phyloP scores from a whole-genome alignment of 1,140 invertebrate genomes.

The Bombus waltoni region DNA sequence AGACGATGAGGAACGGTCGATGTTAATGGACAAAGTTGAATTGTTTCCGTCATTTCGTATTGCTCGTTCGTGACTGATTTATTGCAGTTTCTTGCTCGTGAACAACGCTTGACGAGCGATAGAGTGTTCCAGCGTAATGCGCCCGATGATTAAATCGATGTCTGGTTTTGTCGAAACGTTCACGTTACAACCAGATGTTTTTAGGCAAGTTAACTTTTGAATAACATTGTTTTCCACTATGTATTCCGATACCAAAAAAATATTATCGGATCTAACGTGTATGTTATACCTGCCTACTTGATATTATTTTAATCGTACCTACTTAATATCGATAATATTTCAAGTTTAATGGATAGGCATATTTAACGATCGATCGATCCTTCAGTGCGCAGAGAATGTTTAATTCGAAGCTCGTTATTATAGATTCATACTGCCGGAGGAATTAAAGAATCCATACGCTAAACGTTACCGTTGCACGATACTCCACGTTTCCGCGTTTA shows the following conservation, averaged over 20 bases:
- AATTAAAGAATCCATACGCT: background rate
- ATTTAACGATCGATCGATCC: no score
- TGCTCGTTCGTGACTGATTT: constrained; percentile 13
- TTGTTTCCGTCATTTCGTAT: constrained; percentile 4
- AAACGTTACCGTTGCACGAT: background rate
- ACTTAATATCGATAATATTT: no score
- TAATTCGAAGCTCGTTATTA: background rate
- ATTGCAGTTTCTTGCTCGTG: background rate
- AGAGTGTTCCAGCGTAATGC: background rate
- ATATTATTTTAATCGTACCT: no score
- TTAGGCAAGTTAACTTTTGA: background rate
- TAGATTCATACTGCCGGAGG: background rate
- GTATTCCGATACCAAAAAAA: no score
- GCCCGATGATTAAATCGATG: background rate
- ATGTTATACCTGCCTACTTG: no score
- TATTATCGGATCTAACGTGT: no score
- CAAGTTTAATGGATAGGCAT: no score
- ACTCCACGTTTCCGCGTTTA: background rate
- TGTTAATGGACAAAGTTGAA: constrained; percentile 4
- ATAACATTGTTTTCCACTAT: background rate
- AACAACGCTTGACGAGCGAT: background rate
- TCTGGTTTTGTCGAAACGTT: background rate
- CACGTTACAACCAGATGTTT: background rate
- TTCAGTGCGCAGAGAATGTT: background rate
- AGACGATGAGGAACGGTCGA: background rate